These are phyloP conservation scores for Coenonympha arcania DNA, from an alignment of 2,888 invertebrate genomes.

Conservation along the genomic window DNA sequence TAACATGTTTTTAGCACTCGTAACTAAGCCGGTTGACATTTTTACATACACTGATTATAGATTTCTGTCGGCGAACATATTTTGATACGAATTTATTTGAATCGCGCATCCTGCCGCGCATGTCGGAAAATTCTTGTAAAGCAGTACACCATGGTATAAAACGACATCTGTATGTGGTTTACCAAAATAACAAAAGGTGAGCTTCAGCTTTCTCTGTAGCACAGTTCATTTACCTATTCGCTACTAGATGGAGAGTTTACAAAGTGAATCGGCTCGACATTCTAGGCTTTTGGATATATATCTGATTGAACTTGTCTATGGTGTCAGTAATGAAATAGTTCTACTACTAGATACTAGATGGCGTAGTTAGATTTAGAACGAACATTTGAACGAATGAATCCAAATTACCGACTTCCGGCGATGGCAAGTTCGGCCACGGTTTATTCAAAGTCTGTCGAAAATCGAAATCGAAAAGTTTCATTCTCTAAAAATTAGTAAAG, in stretches of 20 bases:
- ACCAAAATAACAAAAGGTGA: not conserved
- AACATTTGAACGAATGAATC: too few species aligned
- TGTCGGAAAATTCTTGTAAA: constrained; percentile 49
- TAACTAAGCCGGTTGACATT: constrained; percentile 56
- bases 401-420: too few species aligned
- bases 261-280: too few species aligned
- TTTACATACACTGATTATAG: constrained; percentile 64
- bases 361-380: too few species aligned
- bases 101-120: constrained; percentile 71
- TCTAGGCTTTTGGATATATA: too few species aligned
- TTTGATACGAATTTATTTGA: constrained; percentile 69
- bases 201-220: not conserved
- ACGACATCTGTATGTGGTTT: constrained; percentile 36
- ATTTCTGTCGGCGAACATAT: constrained; percentile 63
- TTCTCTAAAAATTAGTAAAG: too few species aligned
- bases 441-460: too few species aligned
- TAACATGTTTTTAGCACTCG: constrained; percentile 42
- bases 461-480: too few species aligned
- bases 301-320: too few species aligned
- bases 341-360: not conserved
- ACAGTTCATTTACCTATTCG: not conserved
- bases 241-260: constrained; percentile 13
- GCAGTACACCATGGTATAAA: constrained; percentile 31
- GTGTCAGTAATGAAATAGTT: not conserved
- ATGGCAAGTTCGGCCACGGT: too few species aligned